Conservation (phyloP, 2,888 invertebrate genomes). For the Rhagophthalmus giganteus region DNA sequence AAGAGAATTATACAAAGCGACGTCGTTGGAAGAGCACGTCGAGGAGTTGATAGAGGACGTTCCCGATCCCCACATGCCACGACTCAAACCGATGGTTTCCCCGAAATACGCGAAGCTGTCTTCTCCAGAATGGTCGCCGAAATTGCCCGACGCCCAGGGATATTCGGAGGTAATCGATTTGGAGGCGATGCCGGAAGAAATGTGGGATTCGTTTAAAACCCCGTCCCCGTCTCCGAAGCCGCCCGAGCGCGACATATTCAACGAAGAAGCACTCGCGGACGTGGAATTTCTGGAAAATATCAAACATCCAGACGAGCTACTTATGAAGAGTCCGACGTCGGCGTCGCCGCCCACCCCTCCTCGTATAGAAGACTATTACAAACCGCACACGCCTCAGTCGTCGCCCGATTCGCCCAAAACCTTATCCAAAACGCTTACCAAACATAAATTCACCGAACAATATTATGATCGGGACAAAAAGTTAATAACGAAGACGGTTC, state of each 20-base stretch:
- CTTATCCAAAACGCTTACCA: conserved; percentile 1
- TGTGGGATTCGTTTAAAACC: conserved; percentile 9
- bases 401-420: conserved; percentile 2
- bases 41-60: conserved; percentile 5
- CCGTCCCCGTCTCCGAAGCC: conserved; percentile 1
- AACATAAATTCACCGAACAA: conserved; percentile 15
- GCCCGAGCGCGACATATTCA: conserved; percentile 2
- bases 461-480: conserved; percentile 10
- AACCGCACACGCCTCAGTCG: neutral
- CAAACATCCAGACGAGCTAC: neutral
- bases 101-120: neutral
- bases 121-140: conserved; percentile 9
- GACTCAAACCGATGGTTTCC: neutral
- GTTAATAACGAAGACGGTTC: conserved; percentile 4
- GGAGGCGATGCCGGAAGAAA: conserved; percentile 3
- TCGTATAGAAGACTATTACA: conserved; percentile 5
- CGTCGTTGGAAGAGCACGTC: conserved; percentile 1
- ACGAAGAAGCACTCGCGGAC: neutral
- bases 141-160: neutral
- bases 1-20: neutral
- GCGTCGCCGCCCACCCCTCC: conserved; percentile 10
- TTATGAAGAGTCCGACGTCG: neutral
- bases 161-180: conserved; percentile 1
- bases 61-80: conserved; percentile 6
- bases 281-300: conserved; percentile 2